Base-by-base conservation (phyloP, 2,113 vertebrate genomes). In the Charina bottae region DNA sequence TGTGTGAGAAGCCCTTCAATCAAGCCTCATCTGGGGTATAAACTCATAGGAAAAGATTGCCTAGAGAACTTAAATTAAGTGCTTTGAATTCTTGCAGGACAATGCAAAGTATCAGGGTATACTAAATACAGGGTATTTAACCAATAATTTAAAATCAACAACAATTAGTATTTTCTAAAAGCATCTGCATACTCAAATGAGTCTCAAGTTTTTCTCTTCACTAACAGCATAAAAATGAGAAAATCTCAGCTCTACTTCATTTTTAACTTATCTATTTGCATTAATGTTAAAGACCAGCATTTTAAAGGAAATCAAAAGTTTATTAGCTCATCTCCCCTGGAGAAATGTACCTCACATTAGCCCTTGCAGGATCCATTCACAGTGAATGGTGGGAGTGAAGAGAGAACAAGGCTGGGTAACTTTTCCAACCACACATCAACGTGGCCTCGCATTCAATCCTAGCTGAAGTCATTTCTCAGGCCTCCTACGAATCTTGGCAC, bases 121-220 rank as follows among this genome's bases (percentile, higher is more conserved):
- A 78, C 64, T 42, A 78, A 37, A 42, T 37, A 78, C 33, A 21
- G 72, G 72, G 72, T 42, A 54, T 54, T 53, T 85, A 85, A 85
- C 42, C 42, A 15, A n/a, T 15, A 54, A 85, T 54, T 53, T 53
- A n/a, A 85, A 60, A 56, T 53, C 24, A 83, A 42, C 13, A 60
- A 86, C 59, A 56, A 4, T 94, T 24, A 93, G 92, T 95, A 92
- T 93, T 94, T 95, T 92, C 93, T 7, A 68, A 78, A 87, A 72
- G 37, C 92, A 93, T 95, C 96, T 96, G 93, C 94, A 93, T 93
- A 59, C 90, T 78, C 86, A 90, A 68, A 85, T 86, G 85, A 92
- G 88, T 94, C 84, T 94, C 93, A 93, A 92, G 84, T 46, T 92
- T 95, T 53, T 86, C 84, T 94, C 84, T 90, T 95, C 92, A 90